Conservation (phyloP, 2,888 invertebrate genomes). For the Crioceris asparagi region DNA sequence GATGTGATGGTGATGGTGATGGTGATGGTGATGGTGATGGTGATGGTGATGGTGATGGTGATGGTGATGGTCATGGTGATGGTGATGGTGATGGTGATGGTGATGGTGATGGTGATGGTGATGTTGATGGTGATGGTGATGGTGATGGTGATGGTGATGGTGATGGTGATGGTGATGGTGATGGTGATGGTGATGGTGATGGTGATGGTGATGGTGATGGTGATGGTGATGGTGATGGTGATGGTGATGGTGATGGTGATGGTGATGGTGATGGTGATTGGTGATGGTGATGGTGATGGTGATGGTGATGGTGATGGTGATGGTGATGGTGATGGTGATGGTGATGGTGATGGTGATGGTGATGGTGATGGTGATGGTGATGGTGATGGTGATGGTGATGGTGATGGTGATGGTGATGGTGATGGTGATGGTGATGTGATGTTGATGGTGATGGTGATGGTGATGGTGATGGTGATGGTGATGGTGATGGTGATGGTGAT, state of each 20-base stretch:
- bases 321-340: conserved; percentile 1
- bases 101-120: conserved; percentile 1
- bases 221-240: conserved; percentile 1
- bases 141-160: conserved; percentile 1
- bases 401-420: conserved; percentile 1
- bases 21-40: too few species aligned
- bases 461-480: conserved; percentile 1
- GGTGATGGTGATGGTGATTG: too few species aligned
- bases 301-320: conserved; percentile 2
- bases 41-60: conserved; percentile 1
- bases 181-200: conserved; percentile 1
- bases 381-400: conserved; percentile 1
- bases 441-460: too few species aligned
- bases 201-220: conserved; percentile 1
- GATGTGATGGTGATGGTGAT: too few species aligned
- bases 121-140: conserved; percentile 1
- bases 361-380: conserved; percentile 2
- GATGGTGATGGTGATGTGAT: conserved; percentile 1
- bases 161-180: conserved; percentile 1
- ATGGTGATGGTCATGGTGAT: not conserved
- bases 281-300: conserved; percentile 1
- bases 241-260: conserved; percentile 2
- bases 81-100: conserved; percentile 1
- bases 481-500: conserved; percentile 1
- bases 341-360: conserved; percentile 1